Percentiles rank a stretch among this genome's conserved stretches.
Conservation (phyloP, 2,113 vertebrate genomes). For the Cavia porcellus region DNA sequence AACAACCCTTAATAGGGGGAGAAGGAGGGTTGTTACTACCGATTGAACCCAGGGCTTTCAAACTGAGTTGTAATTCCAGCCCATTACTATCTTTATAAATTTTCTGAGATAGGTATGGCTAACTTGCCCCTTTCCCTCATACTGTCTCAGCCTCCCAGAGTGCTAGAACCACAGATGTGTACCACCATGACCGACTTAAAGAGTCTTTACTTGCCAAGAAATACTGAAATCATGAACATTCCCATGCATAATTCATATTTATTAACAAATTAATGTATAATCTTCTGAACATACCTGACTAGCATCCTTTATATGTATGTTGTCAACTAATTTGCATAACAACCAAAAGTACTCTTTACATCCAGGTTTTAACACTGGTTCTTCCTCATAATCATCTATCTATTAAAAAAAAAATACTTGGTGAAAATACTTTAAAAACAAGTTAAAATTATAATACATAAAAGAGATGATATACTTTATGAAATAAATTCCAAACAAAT, state of each 20-base stretch:
- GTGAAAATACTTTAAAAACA: slow-evolving; percentile 66
- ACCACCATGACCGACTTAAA: not conserved
- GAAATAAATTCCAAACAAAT: not conserved
- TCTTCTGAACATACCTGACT: slow-evolving; percentile 93
- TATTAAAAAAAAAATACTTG: slow-evolving; percentile 84
- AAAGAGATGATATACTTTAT: slow-evolving; percentile 38
- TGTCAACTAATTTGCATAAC: slow-evolving; percentile 99
- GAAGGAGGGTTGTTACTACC: not conserved
- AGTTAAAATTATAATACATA: slow-evolving; percentile 32
- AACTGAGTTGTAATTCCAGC: not conserved
- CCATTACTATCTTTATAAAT: not conserved
- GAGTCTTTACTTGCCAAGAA: not conserved
- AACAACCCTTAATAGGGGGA: not conserved
- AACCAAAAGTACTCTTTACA: slow-evolving; percentile 99
- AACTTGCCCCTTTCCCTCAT: not conserved
- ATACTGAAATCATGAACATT: not conserved
- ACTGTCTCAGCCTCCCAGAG: not conserved
- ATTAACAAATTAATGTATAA: slow-evolving; percentile 31
- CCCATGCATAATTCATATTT: not conserved
- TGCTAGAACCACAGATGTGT: not conserved
- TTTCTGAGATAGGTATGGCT: not conserved
- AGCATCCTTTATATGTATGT: slow-evolving; percentile 99
- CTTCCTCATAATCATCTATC: slow-evolving; percentile 98
- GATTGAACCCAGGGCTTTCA: not conserved
- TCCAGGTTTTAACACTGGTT: slow-evolving; percentile 94